These are phyloP conservation scores for Morus bassanus DNA, from an alignment of 2,797 vertebrate genomes.

Conservation along the genomic window DNA sequence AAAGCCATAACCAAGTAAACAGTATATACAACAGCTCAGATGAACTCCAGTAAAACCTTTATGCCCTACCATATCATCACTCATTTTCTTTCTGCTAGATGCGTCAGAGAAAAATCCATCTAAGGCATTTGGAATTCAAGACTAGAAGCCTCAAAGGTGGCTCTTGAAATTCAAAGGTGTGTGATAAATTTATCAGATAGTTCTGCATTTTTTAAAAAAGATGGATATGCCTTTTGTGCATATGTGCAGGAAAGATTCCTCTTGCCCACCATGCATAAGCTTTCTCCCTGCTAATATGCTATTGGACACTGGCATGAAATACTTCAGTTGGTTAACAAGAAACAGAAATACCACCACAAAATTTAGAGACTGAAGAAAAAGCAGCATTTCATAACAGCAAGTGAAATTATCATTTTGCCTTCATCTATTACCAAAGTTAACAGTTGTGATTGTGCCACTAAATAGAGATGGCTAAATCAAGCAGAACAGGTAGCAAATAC, in stretches of 20 bases:
- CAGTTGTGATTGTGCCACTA: background rate
- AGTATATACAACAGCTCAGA: background rate
- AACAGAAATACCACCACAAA: background rate
- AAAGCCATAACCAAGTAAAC: background rate
- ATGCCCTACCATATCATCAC: background rate
- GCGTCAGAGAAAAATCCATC: background rate
- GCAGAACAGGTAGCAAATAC: background rate
- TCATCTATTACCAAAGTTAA: background rate
- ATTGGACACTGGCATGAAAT: background rate
- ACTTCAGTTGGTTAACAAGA: background rate
- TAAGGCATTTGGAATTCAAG: background rate
- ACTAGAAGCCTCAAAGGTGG: background rate
- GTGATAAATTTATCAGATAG: background rate
- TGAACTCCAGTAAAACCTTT: background rate
- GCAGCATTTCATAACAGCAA: background rate
- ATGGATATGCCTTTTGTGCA: background rate
- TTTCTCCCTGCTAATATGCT: background rate
- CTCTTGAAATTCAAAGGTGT: slow-evolving; percentile 6
- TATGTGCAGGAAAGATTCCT: background rate
- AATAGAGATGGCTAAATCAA: background rate
- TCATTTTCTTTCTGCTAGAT: background rate
- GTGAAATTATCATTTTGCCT: background rate
- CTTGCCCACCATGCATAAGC: background rate
- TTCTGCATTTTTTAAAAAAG: background rate
- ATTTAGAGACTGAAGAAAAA: background rate